phyloP scores from a whole-genome alignment of 2,113 vertebrate species.

The Burhinus bistriatus region DNA sequence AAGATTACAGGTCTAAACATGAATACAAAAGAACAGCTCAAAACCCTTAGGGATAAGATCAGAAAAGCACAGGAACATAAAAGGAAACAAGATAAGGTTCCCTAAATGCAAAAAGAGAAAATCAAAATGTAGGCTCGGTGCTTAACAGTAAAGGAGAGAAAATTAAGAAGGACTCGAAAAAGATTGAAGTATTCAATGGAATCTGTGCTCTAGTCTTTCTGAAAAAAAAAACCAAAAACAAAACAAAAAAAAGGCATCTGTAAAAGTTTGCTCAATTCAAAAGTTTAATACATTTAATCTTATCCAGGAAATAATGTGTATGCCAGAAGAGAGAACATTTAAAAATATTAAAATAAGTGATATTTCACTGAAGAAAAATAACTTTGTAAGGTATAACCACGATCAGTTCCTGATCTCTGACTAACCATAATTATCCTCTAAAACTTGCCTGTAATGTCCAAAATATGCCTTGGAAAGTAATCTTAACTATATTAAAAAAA shows the following conservation, averaged over 20 bases:
- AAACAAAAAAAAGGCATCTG: background rate
- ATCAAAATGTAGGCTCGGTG: background rate
- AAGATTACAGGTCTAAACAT: background rate
- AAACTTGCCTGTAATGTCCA: background rate
- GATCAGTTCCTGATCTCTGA: background rate
- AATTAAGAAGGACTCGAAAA: background rate
- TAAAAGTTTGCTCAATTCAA: background rate
- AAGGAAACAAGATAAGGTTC: slow-evolving; percentile 17
- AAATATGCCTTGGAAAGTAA: background rate
- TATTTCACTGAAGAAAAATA: background rate
- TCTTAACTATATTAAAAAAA: background rate
- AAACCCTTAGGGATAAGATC: slow-evolving; percentile 12
- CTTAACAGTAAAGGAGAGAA: background rate
- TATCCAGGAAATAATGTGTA: background rate
- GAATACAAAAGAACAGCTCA: slow-evolving; percentile 4
- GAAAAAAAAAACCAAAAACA: background rate
- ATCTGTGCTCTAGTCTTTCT: background rate
- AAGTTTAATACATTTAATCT: background rate
- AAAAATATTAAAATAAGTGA: background rate
- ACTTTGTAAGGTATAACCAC: background rate
- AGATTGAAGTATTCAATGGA: background rate
- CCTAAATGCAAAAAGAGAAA: slow-evolving; percentile 1
- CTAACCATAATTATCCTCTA: background rate
- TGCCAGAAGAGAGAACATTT: background rate
- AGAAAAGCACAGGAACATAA: slow-evolving; percentile 11